Percentiles rank a stretch among this genome's conserved stretches.
These are phyloP conservation scores for Harpagifer antarcticus DNA, from an alignment of 2,797 vertebrate genomes.

Conservation along the genomic window DNA sequence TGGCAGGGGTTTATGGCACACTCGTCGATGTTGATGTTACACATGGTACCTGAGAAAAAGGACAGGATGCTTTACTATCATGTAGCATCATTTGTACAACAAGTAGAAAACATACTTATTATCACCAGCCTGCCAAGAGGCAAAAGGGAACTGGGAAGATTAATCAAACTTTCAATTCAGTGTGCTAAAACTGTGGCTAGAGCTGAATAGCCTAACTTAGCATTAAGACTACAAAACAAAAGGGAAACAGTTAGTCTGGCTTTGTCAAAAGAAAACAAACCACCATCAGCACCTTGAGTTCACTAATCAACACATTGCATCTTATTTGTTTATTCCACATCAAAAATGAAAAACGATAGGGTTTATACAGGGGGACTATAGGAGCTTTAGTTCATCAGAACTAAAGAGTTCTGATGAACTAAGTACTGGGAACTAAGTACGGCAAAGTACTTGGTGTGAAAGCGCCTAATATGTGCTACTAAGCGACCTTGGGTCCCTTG, in stretches of 20 bases:
- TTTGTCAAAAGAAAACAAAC: neutral
- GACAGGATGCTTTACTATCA: neutral
- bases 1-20: conserved; percentile 93
- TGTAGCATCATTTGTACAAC: too few species aligned
- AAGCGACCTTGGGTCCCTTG: too few species aligned
- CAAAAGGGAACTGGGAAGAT: neutral
- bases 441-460: too few species aligned
- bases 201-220: neutral
- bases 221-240: conserved; percentile 3
- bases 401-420: too few species aligned
- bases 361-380: neutral
- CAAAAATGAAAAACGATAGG: neutral
- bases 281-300: neutral
- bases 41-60: conserved; percentile 89
- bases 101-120: too few species aligned
- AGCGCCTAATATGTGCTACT: too few species aligned
- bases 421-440: too few species aligned
- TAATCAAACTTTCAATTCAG: neutral
- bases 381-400: too few species aligned
- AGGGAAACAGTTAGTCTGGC: neutral
- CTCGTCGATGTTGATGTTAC: conserved; percentile 94
- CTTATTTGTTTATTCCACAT: neutral
- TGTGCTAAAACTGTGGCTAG: neutral
- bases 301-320: neutral
- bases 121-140: too few species aligned